Base-by-base conservation (phyloP, 2,888 invertebrate genomes). In the Trilocha varians region DNA sequence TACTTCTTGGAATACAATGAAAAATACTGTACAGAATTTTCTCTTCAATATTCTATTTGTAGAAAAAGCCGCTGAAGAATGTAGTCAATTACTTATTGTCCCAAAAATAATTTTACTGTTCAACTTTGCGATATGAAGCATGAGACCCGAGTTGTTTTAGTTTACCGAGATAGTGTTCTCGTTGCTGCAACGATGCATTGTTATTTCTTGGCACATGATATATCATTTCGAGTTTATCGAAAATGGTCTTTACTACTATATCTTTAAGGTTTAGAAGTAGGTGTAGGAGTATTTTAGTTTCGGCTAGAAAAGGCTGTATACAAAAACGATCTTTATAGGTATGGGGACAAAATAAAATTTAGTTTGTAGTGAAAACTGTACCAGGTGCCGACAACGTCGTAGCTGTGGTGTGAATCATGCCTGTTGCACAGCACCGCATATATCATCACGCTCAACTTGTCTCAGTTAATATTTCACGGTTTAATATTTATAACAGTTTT, bases 201-300 rank as follows among this genome's bases (percentile, higher is more conserved):
- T 83, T 82, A 78, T 82, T 82, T 80, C 79, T 77, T 64, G 69
- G 65, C 57, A 83, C 80, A 65, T 63, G 53, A 60, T 63, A 66
- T 65, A 45, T 45, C 54, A 59, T 61, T 60, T 56, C 58, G 55
- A 48, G 58, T 55, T 57, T 58, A 39, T 64, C 65, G 61, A 77
- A 76, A 74, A 68, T 70, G 62, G 62, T 70, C 72, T 68, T 66
- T 71, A 68, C 61, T 53, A 49, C 62, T 53, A 55, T 54, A 51
- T 54, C 62, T 66, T 68, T 65, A 66, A 59, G 64, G 61, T 61
- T 62, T 55, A 55, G 52, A 50, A 57, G 62, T 57, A 56, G 64
- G 52, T 72, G 70, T 67, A 58, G 57, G 58, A 50, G 62, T 62
- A 67, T 69, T 76, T 68, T 62, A 61, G 62, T n/a, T n/a, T 52